phyloP scores from a whole-genome alignment of 2,113 vertebrate species.

The Pogonocichla stellata region DNA sequence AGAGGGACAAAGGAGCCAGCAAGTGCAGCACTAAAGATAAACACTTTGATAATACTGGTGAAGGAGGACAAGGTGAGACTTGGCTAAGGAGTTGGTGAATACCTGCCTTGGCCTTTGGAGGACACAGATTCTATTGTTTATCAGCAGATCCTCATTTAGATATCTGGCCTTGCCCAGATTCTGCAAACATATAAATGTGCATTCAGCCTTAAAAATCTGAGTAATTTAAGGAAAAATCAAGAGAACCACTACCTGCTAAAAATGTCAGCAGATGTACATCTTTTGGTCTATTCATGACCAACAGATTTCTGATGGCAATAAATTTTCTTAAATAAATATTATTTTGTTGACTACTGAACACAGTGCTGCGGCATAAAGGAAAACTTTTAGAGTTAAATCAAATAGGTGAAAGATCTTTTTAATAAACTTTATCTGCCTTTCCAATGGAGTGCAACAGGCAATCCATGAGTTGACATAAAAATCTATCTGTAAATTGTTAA shows the following conservation, averaged over 20 bases:
- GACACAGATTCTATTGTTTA: background rate
- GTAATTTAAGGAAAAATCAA: background rate
- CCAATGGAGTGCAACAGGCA: background rate
- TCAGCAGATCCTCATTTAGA: background rate
- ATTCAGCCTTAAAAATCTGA: background rate
- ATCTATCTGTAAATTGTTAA: background rate
- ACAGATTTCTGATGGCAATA: background rate
- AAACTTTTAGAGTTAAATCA: background rate
- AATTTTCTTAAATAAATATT: background rate
- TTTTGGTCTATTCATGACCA: background rate
- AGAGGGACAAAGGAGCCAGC: background rate
- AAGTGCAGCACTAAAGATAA: background rate
- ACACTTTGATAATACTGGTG: background rate
- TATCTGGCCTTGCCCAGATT: background rate
- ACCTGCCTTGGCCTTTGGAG: background rate
- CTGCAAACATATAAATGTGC: background rate
- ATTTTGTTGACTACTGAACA: background rate
- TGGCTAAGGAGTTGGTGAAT: background rate
- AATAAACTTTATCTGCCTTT: background rate
- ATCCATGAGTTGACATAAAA: background rate
- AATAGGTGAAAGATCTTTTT: background rate
- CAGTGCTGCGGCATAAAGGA: background rate
- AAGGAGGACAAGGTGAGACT: background rate
- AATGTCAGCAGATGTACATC: background rate
- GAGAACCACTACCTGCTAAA: background rate